phyloP scores from a whole-genome alignment of 2,113 vertebrate genomes.

The Microcebus jonahi region DNA sequence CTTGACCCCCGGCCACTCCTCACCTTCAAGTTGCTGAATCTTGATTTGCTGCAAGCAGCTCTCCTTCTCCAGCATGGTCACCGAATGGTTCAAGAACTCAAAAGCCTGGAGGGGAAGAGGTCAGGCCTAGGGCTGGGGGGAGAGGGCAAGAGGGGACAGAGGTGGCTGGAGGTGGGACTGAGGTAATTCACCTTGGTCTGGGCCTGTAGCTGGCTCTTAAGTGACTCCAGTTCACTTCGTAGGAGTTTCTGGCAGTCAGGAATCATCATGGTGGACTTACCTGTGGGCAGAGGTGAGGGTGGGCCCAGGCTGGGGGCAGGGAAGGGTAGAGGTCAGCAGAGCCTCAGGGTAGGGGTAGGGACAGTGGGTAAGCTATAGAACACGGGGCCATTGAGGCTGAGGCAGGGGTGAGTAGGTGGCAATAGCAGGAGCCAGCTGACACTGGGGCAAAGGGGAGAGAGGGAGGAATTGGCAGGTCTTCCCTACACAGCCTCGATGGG shows the following conservation, averaged over 20 bases:
- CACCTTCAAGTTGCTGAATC: slow-evolving; percentile 81
- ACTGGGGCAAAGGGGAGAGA: background rate
- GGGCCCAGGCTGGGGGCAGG: background rate
- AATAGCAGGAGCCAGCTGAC: background rate
- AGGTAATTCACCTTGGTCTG: slow-evolving; percentile 75
- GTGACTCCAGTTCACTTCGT: slow-evolving; percentile 76
- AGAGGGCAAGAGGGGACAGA: background rate
- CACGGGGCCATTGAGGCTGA: background rate
- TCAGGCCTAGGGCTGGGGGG: background rate
- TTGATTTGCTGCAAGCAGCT: slow-evolving; percentile 80
- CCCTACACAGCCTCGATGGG: background rate
- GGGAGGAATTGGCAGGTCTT: background rate
- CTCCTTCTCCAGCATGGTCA: slow-evolving; percentile 82
- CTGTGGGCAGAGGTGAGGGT: slow-evolving; percentile 9
- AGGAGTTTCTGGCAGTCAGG: slow-evolving; percentile 70
- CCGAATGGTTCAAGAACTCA: slow-evolving; percentile 81
- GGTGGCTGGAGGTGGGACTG: rapidly evolving
- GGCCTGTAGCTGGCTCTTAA: slow-evolving; percentile 80
- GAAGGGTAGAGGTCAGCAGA: background rate
- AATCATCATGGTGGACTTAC: slow-evolving; percentile 27
- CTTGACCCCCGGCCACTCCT: background rate
- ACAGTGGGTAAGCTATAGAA: background rate
- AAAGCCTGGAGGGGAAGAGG: slow-evolving; percentile 71
- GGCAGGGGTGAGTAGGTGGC: background rate
- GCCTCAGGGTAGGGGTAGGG: background rate